Percentiles rank a stretch among this genome's conserved stretches.
Evolutionary conservation across 2,888 invertebrate species (phyloP).

Genomic region (Tinea semifulvella): DNA sequence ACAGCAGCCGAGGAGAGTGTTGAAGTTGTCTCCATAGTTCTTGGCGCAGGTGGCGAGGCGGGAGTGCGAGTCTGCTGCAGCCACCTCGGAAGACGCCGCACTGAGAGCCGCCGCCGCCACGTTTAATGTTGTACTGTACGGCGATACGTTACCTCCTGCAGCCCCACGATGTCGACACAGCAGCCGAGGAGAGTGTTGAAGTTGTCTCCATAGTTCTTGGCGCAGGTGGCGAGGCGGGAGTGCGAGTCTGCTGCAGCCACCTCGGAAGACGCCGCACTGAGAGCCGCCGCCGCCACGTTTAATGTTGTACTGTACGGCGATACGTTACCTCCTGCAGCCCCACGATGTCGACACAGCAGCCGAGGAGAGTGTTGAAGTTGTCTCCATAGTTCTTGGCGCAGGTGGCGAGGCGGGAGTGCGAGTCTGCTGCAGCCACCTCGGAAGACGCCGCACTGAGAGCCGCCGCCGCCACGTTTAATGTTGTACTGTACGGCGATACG

Average conservation of each 20-base stretch:
- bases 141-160: slow-evolving; percentile 76
- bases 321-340: slow-evolving; percentile 79
- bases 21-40: slow-evolving; percentile 81
- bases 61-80: too few species aligned
- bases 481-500: too few species aligned
- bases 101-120: too few species aligned
- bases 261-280: too few species aligned
- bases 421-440: too few species aligned
- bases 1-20: slow-evolving; percentile 78
- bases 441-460: too few species aligned
- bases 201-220: slow-evolving; percentile 80
- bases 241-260: too few species aligned
- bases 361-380: slow-evolving; percentile 80
- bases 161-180: slow-evolving; percentile 87
- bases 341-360: slow-evolving; percentile 85
- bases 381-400: slow-evolving; percentile 81
- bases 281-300: too few species aligned
- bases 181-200: slow-evolving; percentile 81
- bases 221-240: slow-evolving; percentile 64
- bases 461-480: too few species aligned
- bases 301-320: too few species aligned
- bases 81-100: too few species aligned
- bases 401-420: slow-evolving; percentile 50
- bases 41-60: slow-evolving; percentile 72
- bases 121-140: too few species aligned